Evolutionary conservation across 2,888 invertebrate genomes (phyloP).

Genomic region (Matsumyia berberina): DNA sequence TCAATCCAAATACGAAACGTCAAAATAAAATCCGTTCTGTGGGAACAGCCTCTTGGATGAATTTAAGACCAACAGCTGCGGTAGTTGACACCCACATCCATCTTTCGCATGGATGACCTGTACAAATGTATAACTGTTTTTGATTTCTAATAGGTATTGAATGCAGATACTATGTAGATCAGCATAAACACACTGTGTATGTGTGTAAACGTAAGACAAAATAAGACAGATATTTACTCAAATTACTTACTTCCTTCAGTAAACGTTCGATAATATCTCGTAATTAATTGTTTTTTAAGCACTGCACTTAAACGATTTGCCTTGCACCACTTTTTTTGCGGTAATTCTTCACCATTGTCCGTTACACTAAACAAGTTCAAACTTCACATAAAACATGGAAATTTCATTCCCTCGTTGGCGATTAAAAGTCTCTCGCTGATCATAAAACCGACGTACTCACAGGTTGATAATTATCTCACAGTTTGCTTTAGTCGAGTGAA

Average conservation of each 20-base stretch:
- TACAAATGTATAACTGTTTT: no score
- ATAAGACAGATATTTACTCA: neutral
- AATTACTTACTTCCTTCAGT: conserved; percentile 4
- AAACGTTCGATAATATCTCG: neutral
- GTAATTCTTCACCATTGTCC: conserved; percentile 25
- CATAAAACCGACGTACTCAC: conserved; percentile 27
- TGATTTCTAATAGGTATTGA: no score
- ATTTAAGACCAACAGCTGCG: no score
- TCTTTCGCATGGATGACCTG: no score
- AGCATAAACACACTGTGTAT: no score
- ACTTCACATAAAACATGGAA: conserved; percentile 28
- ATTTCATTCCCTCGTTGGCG: conserved; percentile 36
- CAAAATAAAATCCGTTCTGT: no score
- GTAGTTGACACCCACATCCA: no score
- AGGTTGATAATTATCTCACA: conserved; percentile 47
- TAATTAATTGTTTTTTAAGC: conserved; percentile 1
- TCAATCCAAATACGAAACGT: no score
- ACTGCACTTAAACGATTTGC: conserved; percentile 55
- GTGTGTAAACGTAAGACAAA: no score
- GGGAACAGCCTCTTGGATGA: no score
- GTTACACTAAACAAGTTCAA: conserved; percentile 21
- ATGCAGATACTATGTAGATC: no score
- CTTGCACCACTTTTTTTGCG: conserved; percentile 55
- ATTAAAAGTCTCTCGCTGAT: conserved; percentile 21
- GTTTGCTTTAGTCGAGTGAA: conserved; percentile 32